Conservation (phyloP, 2,888 invertebrate genomes). For the Sarcophaga caerulescens region DNA sequence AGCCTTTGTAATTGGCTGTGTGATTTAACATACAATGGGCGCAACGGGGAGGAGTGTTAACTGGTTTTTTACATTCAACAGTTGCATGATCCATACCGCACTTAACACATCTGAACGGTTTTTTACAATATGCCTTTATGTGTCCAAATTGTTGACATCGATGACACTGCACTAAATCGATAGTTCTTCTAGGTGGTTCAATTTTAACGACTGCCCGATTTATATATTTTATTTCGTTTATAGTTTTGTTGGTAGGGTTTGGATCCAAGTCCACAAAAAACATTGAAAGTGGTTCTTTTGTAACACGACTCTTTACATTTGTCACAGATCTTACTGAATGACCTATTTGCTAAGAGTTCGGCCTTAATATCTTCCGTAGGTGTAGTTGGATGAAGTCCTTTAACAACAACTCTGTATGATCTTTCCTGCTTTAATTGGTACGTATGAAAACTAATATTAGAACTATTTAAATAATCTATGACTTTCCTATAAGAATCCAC, state of each 20-base stretch:
- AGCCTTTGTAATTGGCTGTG: too few relatives aligned
- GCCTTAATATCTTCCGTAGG: too few relatives aligned
- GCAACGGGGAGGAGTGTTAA: background rate
- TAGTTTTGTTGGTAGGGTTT: constrained; percentile 52
- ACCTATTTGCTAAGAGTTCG: background rate
- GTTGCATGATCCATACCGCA: background rate
- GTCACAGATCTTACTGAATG: constrained; percentile 43
- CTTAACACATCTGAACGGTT: constrained; percentile 1
- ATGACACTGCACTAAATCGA: constrained; percentile 50
- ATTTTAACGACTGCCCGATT: constrained; percentile 49
- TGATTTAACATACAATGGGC: constrained; percentile 44
- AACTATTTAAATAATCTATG: constrained; percentile 5
- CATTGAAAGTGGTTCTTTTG: constrained; percentile 7
- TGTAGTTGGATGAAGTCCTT: constrained; percentile 21
- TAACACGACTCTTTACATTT: constrained; percentile 39
- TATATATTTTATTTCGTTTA: constrained; percentile 35
- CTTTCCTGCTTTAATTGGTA: constrained; percentile 35
- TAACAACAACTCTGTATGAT: constrained; percentile 11
- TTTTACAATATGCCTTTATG: constrained; percentile 18
- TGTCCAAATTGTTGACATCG: constrained; percentile 62
- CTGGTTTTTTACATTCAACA: background rate
- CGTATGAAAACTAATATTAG: constrained; percentile 13
- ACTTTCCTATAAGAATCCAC: constrained; percentile 25
- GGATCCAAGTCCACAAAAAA: constrained; percentile 55
- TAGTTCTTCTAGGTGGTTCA: constrained; percentile 46